Evolutionary conservation across 2,797 vertebrate genomes (phyloP), one percentile per base, ranked within the genome.

Genomic region (Protosalanx chinensis): DNA sequence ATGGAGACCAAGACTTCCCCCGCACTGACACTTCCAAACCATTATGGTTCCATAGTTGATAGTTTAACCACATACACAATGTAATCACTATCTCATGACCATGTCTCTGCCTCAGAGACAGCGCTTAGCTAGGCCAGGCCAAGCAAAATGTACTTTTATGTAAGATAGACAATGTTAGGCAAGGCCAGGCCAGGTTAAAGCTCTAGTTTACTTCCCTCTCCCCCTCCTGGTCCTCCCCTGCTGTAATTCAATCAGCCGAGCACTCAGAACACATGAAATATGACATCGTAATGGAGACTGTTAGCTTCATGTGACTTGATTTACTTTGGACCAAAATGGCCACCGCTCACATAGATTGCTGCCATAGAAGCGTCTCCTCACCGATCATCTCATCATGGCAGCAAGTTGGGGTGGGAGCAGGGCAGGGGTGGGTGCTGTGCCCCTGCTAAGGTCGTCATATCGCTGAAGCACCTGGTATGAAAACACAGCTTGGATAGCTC

Each of bases 231-330:
- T 29, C 61, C 60, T 58, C 29, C 79, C 18, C 49, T 23, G 0
- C 75, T 67, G 78, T 88, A 84, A 90, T 89, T 81, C 75, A 86
- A 86, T 90, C 84, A 88, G 82, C 57, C 58, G 71, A 81, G 77
- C 82, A 72, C 80, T 85, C 86, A 84, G 61, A 72, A 67, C 57
- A 4, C 41, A 51, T 84, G 84, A 83, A 81, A 87, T 85, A 79
- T 76, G 84, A 90, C 74, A 73, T 80, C 18, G 4, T 79, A 79
- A 84, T 76, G 74, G 80, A 76, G 63, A 64, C 74, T 72, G 10
- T 6, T 2, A 3, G 68, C 79, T 79, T 82, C 79, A 74, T 68
- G 79, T 82, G 81, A 81, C 81, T 75, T 74, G 7, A 77, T 80
- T 72, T 70, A n/a, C 37, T 63, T 8, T 13, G 29, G 37, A 30